Evolutionary conservation across 2,113 vertebrate species (phyloP), one percentile per base, ranked within the genome.

Genomic region (Australoheros scitulus): DNA sequence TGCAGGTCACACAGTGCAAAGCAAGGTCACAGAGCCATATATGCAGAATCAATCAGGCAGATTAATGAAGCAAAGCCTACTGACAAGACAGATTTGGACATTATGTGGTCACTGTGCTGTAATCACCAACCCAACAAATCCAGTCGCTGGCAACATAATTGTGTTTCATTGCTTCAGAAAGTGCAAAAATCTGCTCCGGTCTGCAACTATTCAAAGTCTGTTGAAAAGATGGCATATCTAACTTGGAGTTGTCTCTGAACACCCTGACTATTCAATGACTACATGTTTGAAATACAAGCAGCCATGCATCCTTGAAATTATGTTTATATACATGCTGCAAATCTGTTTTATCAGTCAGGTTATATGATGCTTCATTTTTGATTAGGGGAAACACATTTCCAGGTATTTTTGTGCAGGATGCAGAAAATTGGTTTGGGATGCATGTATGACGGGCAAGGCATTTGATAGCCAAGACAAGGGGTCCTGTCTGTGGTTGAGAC

Each of bases 1-100:
- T 72, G 76, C 76, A n/a, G 79, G 78, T 58, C 59, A 77, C 41
- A 36, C 38, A 41, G 61, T 72, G 64, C 52, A 80, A 57, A 47
- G 57, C 13, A 90, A 89, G 88, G 89, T 88, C 89, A 82, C 29
- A 17, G 47, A 82, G 24, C 50, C 15, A 56, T 32, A 43, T 52
- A 58, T 57, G 60, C 63, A 57, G 57, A 76, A 92, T 93, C 90
- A 87, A 79, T 91, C 86, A 68, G 56, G 72, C 22, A 64, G 80
- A 88, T 84, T 84, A 84, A 91, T 90, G 77, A 82, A 72, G 70
- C 80, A 38, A 50, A 79, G 41, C 50, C 2, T 88, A 85, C 89
- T 92, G 90, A 92, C 72, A 29, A 77, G 79, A 81, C 75, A 79
- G 13, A 70, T 80, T 26, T 58, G 34, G 60, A 90, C 76, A 36